Evolutionary conservation across 2,797 vertebrate species (phyloP), one percentile per base, ranked within the genome.

Genomic region (Poliocrania exsul): DNA sequence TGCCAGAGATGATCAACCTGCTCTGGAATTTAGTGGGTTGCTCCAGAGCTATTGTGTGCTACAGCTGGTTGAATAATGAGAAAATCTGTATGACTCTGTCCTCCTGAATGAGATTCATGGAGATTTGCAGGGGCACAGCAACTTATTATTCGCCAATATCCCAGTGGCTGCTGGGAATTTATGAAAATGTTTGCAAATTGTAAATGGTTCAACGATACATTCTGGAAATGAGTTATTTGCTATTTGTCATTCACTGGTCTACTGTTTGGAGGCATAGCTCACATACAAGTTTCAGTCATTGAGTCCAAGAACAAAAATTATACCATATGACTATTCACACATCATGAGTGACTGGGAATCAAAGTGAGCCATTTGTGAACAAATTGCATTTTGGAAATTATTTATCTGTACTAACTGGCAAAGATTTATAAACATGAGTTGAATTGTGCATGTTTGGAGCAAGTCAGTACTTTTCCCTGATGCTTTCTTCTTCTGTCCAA

Each of bases 171-270:
- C 49, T 86, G 71, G 83, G 81, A 90, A 96, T 67, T 90, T 86
- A 89, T 90, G 79, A 83, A 94, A 90, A 94, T 92, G 42, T 62
- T 91, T 93, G 84, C 64, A 81, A 94, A 84, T 90, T 80, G 69
- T 81, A 90, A 90, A 91, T 86, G 71, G 71, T 90, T 87, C 54
- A 70, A 74, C 64, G 65, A 60, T 70, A 42, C 44, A n/a, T 81
- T 74, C 65, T 80, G 82, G 56, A 88, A 88, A 86, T 67, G 57
- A 94, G 9, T 95, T 90, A 96, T 91, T 91, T 83, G 61, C 25
- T 81, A 31, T 91, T 94, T 94, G 35, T 91, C 82, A 84, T 82
- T 88, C 58, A 44, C 29, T 79, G 50, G 37, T 42, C 26, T 90
- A 61, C 78, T 95, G 53, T 75, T 35, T 87, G 51, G 25, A 73